Evolutionary conservation across 2,888 invertebrate genomes (phyloP).

Genomic region (Camponotus fellah): DNA sequence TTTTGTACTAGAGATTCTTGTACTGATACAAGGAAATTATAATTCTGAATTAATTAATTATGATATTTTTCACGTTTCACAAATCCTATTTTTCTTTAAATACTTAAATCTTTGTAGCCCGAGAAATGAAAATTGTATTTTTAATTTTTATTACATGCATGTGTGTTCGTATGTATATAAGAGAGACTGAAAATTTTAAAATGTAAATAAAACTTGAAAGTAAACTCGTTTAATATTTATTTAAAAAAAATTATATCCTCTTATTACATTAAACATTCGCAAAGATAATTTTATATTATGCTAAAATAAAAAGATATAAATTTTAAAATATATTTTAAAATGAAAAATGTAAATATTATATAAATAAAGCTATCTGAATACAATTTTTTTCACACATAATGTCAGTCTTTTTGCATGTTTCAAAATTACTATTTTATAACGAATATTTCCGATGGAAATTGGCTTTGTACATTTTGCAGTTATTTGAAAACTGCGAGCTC

Average conservation of each 20-base stretch:
- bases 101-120: too few species aligned
- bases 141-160: too few species aligned
- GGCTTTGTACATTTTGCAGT: not conserved
- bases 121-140: too few species aligned
- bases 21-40: too few species aligned
- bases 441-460: not conserved
- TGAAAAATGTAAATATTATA: not conserved
- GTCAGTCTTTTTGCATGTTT: not conserved
- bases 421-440: not conserved
- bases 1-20: too few species aligned
- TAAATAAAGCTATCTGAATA: not conserved
- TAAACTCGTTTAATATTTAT: not conserved
- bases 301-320: not conserved
- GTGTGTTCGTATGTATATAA: not conserved
- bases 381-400: not conserved
- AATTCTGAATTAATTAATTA: too few species aligned
- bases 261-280: not conserved
- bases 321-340: not conserved
- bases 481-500: not conserved
- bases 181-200: not conserved
- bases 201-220: not conserved
- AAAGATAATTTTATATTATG: not conserved
- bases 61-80: too few species aligned
- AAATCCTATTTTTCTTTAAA: too few species aligned
- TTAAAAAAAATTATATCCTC: not conserved